These are phyloP conservation scores for Philhelius pedissequus DNA, from an alignment of 2,888 invertebrate species.

Conservation along the genomic window DNA sequence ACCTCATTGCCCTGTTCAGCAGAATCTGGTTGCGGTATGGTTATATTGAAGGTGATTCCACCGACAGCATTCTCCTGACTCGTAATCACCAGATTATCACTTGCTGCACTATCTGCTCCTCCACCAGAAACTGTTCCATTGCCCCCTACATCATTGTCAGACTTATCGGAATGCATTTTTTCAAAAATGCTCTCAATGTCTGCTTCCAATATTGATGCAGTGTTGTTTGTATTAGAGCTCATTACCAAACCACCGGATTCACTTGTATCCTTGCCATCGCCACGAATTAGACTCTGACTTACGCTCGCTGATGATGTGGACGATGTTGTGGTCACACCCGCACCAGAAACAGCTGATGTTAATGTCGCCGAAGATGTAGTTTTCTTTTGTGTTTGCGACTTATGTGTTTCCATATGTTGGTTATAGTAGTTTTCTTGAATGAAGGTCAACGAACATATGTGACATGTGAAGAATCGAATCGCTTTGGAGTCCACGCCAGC, in stretches of 20 bases:
- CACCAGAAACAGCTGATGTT: constrained; percentile 47
- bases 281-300: constrained; percentile 51
- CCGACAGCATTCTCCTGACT: constrained; percentile 78
- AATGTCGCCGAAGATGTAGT: constrained; percentile 35
- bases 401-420: constrained; percentile 79
- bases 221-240: constrained; percentile 69
- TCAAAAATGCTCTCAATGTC: constrained; percentile 79
- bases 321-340: constrained; percentile 45
- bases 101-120: constrained; percentile 32
- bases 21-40: constrained; percentile 77
- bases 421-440: constrained; percentile 79
- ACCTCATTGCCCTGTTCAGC: constrained; percentile 69
- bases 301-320: constrained; percentile 52
- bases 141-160: constrained; percentile 72
- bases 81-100: constrained; percentile 78
- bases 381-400: constrained; percentile 70
- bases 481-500: constrained; percentile 75
- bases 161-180: constrained; percentile 79
- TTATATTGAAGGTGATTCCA: constrained; percentile 79
- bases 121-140: constrained; percentile 32
- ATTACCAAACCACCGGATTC: constrained; percentile 43
- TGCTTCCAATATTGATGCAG: constrained; percentile 74
- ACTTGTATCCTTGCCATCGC: constrained; percentile 70
- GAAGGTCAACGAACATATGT: constrained; percentile 79
- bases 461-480: constrained; percentile 79